Evolutionary conservation across 2,797 vertebrate species (phyloP), one percentile per base, ranked within the genome.

Genomic region (Trachops cirrhosus): DNA sequence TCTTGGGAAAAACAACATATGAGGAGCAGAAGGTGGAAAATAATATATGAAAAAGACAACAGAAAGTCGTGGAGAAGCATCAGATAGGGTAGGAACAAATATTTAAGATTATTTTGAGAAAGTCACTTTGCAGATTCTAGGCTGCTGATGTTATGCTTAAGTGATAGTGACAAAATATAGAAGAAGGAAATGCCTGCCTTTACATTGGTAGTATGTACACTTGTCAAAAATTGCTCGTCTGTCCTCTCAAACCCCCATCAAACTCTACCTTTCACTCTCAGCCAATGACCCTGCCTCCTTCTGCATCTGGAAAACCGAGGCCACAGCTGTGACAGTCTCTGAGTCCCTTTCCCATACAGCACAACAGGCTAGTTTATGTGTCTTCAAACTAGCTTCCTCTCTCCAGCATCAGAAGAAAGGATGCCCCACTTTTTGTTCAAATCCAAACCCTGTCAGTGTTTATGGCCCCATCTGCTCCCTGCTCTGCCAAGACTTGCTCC

Each of bases 1-100:
- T 83, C 88, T 97, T 96, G 94, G 96, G 79, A 96, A 96, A 96
- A 92, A 71, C 8, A 59, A 29, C 94, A 97, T 97, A 96, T 96
- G 96, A 97, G 95, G 91, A 59, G 10, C 50, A 64, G 57, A 59
- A 77, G 46, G 32, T 78, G 24, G 22, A 9, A 44, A 94, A 91
- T 54, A 83, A 88, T 16, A 48, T 26, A 39, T 24, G 22, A 68
- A 87, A 90, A 80, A 15, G 14, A 50, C 29, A 64, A 90, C 87
- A 89, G n/a, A 37, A 59, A 82, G n/a, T n/a, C 18, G n/a, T 14
- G 15, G 41, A 86, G 52, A 83, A 62, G 32, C 8, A 77, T 77
- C 15, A 48, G 37, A 29, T 24, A 48, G n/a, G 44, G 22, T 39
- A 19, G 48, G 22, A 44, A 80, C 10, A 62, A 62, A 91, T 79